These are phyloP conservation scores for Macrotus californicus DNA, from an alignment of 2,113 vertebrate genomes.

Conservation along the genomic window DNA sequence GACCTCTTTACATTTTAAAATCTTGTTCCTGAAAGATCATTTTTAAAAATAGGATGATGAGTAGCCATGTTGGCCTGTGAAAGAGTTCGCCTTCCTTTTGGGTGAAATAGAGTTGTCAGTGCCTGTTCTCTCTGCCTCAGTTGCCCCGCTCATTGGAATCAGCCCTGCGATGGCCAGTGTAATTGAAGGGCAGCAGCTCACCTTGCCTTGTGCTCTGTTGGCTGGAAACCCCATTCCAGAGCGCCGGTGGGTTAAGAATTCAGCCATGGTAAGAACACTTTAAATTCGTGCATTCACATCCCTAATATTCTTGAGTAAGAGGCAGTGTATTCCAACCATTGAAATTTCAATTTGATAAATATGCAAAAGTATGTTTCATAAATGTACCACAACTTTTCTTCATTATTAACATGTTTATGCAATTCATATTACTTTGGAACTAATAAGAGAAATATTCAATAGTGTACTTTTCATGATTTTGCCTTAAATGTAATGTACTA, in stretches of 20 bases:
- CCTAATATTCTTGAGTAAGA: background rate
- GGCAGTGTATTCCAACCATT: background rate
- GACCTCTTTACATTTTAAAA: background rate
- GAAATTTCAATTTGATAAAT: background rate
- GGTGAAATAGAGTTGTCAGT: background rate
- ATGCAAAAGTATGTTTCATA: background rate
- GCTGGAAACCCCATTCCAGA: slow-evolving; percentile 95
- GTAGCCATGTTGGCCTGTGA: background rate
- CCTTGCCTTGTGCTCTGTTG: slow-evolving; percentile 90
- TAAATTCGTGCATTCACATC: background rate
- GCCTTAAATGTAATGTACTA: background rate
- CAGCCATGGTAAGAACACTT: slow-evolving; percentile 83
- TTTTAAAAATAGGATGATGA: background rate
- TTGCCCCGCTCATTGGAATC: slow-evolving; percentile 88
- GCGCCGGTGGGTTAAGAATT: slow-evolving; percentile 93
- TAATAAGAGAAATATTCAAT: background rate
- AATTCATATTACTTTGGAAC: background rate
- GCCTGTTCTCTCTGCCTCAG: slow-evolving; percentile 71
- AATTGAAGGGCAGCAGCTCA: slow-evolving; percentile 92
- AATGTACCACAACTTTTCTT: background rate
- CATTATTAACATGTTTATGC: background rate
- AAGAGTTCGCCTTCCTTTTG: background rate
- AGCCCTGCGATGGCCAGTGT: slow-evolving; percentile 88
- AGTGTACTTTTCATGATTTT: background rate
- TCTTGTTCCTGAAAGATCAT: background rate